A percentile compares a stretch with the other conserved stretches of the same genome.
Evolutionary conservation across 1,140 invertebrate genomes (phyloP).

Genomic region (Stegodyphus mimosarum): DNA sequence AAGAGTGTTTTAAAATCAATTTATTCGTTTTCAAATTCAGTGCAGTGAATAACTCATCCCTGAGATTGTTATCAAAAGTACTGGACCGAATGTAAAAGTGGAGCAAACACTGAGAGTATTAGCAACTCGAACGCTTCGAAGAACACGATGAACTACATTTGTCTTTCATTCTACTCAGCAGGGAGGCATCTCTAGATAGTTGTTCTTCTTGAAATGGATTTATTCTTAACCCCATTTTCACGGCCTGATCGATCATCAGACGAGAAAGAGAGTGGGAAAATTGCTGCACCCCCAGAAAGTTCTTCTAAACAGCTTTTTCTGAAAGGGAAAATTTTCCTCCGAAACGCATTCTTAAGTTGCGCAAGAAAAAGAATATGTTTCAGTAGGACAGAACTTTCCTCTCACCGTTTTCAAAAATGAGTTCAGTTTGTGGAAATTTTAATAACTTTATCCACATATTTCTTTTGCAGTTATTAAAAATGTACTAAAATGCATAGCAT

Average conservation of each 20-base stretch:
- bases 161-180: background rate
- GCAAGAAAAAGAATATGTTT: too few relatives aligned
- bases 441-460: too few relatives aligned
- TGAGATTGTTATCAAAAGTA: too few relatives aligned
- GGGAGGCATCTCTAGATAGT: background rate
- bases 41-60: background rate
- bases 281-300: background rate
- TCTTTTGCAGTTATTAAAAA: too few relatives aligned
- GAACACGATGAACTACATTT: conserved; percentile 48
- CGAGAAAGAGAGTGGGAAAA: background rate
- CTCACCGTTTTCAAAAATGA: too few relatives aligned
- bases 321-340: background rate
- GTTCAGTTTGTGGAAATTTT: too few relatives aligned
- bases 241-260: background rate
- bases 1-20: background rate
- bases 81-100: conserved; percentile 3
- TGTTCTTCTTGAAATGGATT: background rate
- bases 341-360: background rate
- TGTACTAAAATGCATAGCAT: too few relatives aligned
- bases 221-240: conserved; percentile 27
- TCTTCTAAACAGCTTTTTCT: background rate
- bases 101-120: conserved; percentile 36
- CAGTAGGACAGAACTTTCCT: too few relatives aligned
- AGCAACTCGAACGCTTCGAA: conserved; percentile 12
- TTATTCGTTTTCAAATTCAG: background rate